A percentile compares a stretch with the other conserved stretches of the same genome.
Conservation (phyloP, 2,888 invertebrate genomes). For the Pantelozetes paolii region DNA sequence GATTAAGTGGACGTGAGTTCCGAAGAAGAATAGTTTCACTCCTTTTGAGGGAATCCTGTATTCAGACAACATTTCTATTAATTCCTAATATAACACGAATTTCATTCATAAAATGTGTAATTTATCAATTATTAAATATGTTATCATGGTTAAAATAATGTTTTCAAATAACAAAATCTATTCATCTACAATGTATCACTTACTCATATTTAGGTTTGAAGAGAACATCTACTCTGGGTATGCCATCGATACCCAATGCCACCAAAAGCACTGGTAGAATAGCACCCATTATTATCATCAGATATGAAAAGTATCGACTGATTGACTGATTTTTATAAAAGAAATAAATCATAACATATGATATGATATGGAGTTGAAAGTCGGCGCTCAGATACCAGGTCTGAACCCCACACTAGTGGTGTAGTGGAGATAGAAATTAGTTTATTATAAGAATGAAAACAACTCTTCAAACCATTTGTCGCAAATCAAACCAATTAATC, state of each 20-base stretch:
- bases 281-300: conserved; percentile 11
- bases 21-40: conserved; percentile 18
- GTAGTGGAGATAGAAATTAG: not conserved
- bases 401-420: conserved; percentile 15
- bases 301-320: not conserved
- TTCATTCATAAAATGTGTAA: too few species aligned
- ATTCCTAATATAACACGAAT: not conserved
- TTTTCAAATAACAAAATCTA: not conserved
- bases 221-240: conserved; percentile 11
- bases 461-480: conserved; percentile 23
- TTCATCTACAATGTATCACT: too few species aligned
- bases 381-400: conserved; percentile 38
- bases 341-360: conserved; percentile 20
- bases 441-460: not conserved
- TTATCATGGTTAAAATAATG: not conserved
- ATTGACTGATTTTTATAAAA: conserved; percentile 31
- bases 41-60: not conserved
- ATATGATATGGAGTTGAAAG: conserved; percentile 37
- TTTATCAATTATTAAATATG: too few species aligned
- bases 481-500: conserved; percentile 19
- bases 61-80: not conserved
- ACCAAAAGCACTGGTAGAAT: not conserved
- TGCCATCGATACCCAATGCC: not conserved
- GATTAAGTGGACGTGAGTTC: conserved; percentile 30
- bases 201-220: conserved; percentile 32